Evolutionary conservation across 2,797 vertebrate species (phyloP).

Genomic region (Tadarida brasiliensis): DNA sequence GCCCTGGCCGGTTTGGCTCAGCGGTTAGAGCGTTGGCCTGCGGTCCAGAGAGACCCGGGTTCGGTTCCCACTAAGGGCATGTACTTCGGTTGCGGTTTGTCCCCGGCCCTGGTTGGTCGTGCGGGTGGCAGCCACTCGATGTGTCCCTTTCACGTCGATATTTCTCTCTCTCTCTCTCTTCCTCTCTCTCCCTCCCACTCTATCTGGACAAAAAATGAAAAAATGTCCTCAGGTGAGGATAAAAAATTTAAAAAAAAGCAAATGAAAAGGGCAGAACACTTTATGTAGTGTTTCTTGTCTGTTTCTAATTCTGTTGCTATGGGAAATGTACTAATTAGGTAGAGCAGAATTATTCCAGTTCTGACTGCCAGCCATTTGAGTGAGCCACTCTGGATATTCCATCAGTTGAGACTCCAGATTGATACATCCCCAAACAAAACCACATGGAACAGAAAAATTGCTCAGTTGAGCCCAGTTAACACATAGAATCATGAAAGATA

Average conservation of each 20-base stretch:
- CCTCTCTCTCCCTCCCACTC: no score
- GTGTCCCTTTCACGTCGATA: no score
- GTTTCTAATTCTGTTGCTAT: conserved; percentile 24
- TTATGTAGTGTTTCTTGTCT: not conserved
- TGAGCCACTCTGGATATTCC: not conserved
- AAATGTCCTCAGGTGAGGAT: no score
- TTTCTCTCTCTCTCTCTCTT: no score
- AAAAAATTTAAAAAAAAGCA: not conserved
- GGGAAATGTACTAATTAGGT: not conserved
- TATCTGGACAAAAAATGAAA: no score
- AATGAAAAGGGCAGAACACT: not conserved
- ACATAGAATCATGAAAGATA: not conserved
- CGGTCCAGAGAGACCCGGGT: no score
- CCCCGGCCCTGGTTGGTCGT: no score
- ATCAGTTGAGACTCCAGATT: not conserved
- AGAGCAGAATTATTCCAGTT: not conserved
- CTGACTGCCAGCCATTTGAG: not conserved
- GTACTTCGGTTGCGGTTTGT: no score
- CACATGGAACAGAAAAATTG: not conserved
- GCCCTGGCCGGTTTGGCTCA: no score
- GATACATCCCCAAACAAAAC: conserved; percentile 4
- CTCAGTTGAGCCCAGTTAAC: not conserved
- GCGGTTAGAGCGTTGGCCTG: no score
- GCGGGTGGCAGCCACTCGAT: no score
- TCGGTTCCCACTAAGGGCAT: no score